Base-by-base conservation (phyloP, 2,797 vertebrate genomes). In the Pangasius larnaudii region DNA sequence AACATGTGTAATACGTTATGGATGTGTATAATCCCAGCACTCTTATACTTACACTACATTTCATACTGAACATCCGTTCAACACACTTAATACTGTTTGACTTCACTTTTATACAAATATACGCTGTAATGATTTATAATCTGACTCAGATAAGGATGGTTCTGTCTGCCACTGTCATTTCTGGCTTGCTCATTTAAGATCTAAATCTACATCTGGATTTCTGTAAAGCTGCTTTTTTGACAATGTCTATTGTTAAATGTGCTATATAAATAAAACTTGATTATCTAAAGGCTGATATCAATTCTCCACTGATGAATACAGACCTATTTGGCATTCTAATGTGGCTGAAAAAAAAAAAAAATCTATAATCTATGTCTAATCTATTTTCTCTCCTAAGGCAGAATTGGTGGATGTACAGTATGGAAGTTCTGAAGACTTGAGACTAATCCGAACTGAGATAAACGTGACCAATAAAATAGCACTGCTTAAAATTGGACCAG, bases 341-440 rank as follows among this genome's bases (percentile, higher is more conserved):
- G n/a, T 19, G 27, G 49, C 5, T 75, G 16, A 1, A 42, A 72
- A 42, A 72, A 7, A 5, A 42, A 74, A n/a, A n/a, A n/a, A n/a
- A n/a, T n/a, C n/a, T n/a, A n/a, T 8, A 2, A 65, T 67, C 4
- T 49, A 22, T 67, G 27, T 46, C 3, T 16, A 30, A 30, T 84
- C 16, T 84, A 5, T 42, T 89, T 85, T 9, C 72, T 91, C 67
- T 83, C 93, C 19, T 65, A 92, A 99, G 98, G 98, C 95, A 85
- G 97, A 97, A 92, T 91, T 98, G 72, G 94, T 99, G 88, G 98
- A 99, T 69, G 94, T 98, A 36, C 97, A 96, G 91, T 99, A 99
- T 36, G 97, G 97, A 85, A 95, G 93, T 0, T 39, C 92, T 88
- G 95, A 96, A 49, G 96, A 98, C 88, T 92, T 99, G 92, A 95